These are phyloP conservation scores for Ctenopoma kingsleyae DNA, from an alignment of 2,797 vertebrate genomes.

Conservation along the genomic window DNA sequence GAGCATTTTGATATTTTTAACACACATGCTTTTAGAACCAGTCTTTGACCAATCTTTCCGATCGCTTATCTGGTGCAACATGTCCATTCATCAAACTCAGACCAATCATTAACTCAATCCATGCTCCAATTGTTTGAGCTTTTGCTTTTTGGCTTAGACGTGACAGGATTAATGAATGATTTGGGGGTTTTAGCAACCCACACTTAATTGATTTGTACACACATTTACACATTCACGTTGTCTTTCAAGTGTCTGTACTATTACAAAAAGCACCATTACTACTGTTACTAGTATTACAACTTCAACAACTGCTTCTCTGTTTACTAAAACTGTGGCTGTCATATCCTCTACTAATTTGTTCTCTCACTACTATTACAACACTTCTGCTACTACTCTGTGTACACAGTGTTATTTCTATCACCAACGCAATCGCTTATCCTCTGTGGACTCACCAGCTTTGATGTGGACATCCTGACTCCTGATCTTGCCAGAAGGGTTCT, in stretches of 20 bases:
- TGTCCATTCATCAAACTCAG: constrained; percentile 1
- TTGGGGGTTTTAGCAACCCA: neutral
- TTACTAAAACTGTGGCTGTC: too few species aligned
- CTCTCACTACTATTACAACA: neutral
- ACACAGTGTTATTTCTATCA: neutral
- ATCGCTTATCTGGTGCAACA: neutral
- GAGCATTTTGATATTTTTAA: too few species aligned
- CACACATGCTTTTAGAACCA: too few species aligned
- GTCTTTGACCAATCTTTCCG: neutral
- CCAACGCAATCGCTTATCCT: neutral
- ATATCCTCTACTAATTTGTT: neutral
- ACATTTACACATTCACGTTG: neutral
- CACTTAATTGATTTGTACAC: neutral
- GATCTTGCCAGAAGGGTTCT: constrained; percentile 99
- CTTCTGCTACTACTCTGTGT: neutral
- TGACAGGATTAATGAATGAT: neutral
- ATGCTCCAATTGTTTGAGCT: neutral
- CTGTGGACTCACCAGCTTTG: constrained; percentile 93
- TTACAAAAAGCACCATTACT: neutral
- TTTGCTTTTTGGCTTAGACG: neutral
- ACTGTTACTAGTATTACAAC: neutral
- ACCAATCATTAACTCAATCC: constrained; percentile 1
- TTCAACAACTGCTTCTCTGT: neutral
- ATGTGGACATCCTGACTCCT: constrained; percentile 99
- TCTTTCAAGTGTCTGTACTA: neutral